These are phyloP conservation scores for Mantis religiosa DNA, from an alignment of 2,888 invertebrate species.

Conservation along the genomic window DNA sequence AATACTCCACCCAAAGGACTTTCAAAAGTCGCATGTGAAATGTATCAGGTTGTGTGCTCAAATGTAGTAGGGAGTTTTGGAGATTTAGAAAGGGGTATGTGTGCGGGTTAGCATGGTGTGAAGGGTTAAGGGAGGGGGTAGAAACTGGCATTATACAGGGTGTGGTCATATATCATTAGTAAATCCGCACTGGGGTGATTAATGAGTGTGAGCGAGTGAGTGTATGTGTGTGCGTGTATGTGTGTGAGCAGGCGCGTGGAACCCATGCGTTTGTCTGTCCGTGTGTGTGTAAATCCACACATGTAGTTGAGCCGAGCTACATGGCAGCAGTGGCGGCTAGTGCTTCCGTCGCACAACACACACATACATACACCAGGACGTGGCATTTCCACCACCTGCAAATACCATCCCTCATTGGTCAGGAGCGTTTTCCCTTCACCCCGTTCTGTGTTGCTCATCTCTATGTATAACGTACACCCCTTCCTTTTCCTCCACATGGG, in stretches of 20 bases:
- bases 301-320: not conserved
- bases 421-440: constrained; percentile 27
- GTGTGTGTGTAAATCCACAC: not conserved
- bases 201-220: not conserved
- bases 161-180: constrained; percentile 15
- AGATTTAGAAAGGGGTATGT: constrained; percentile 4
- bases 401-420: constrained; percentile 29
- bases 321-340: not conserved
- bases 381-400: constrained; percentile 23
- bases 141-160: constrained; percentile 14
- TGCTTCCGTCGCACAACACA: not conserved
- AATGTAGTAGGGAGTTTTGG: not conserved
- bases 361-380: not conserved
- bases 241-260: not conserved
- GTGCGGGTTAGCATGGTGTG: not conserved
- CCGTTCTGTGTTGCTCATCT: constrained; percentile 1
- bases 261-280: not conserved
- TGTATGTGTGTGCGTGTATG: not conserved
- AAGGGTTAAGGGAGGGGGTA: not conserved
- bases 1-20: not conserved
- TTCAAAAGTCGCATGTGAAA: not conserved
- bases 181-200: constrained; percentile 13
- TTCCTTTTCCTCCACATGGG: not conserved
- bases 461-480: constrained; percentile 9
- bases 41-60: not conserved